Evolutionary conservation across 35 echinoderm and acorn worm species (phyloP).

Genomic region (Acanthaster planci): DNA sequence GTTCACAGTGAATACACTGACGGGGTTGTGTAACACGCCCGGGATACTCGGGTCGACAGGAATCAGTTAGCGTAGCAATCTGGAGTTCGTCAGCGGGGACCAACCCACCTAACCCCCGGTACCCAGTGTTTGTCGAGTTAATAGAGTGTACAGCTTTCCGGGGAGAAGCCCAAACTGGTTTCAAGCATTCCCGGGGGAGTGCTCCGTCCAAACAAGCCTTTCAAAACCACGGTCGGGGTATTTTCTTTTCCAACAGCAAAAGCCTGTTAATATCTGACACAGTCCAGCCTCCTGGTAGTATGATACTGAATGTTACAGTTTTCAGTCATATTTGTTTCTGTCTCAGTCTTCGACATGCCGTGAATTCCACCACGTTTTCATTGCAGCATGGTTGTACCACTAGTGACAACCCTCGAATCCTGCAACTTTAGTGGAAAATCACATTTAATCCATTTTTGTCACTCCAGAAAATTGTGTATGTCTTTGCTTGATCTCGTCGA

Average conservation of each 20-base stretch:
- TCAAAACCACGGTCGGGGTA: not conserved
- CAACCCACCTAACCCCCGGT: not conserved
- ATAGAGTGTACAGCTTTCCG: not conserved
- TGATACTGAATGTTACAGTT: not conserved
- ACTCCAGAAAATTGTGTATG: no score
- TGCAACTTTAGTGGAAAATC: no score
- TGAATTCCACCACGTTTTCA: no score
- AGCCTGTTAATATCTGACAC: not conserved
- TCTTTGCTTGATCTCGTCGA: no score
- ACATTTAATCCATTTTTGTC: no score
- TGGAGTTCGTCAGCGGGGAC: constrained; percentile 9
- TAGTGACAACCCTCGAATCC: no score
- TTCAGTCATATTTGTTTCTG: no score
- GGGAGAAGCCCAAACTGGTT: constrained; percentile 21
- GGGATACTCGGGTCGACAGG: not conserved
- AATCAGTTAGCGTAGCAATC: constrained; percentile 20
- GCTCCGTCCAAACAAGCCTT: not conserved
- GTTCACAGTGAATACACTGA: not conserved
- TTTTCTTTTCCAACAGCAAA: not conserved
- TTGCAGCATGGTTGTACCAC: no score
- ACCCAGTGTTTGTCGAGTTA: constrained; percentile 32
- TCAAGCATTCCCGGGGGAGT: not conserved
- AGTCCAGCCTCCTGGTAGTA: not conserved
- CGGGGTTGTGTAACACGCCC: not conserved
- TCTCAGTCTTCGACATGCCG: no score